Evolutionary conservation across 2,888 invertebrate species (phyloP).

Genomic region (Leptothorax acervorum): DNA sequence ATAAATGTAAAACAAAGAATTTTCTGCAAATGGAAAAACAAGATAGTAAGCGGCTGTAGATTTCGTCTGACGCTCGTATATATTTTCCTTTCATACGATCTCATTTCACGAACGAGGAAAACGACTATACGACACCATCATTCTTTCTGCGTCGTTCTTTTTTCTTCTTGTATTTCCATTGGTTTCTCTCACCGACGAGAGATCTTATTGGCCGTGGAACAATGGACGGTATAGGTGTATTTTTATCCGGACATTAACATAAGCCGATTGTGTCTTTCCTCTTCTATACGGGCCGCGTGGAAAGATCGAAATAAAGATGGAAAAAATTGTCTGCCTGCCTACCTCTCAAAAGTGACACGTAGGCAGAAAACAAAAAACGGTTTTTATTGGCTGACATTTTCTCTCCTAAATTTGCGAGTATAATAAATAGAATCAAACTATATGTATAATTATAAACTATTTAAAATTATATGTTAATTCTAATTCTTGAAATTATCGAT

Average conservation of each 20-base stretch:
- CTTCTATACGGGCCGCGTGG: slow-evolving; percentile 60
- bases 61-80: slow-evolving; percentile 27
- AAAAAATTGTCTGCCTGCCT: slow-evolving; percentile 43
- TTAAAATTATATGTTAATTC: background rate
- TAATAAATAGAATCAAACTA: background rate
- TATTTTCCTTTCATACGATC: slow-evolving; percentile 48
- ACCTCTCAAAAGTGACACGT: slow-evolving; percentile 55
- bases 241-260: slow-evolving; percentile 77
- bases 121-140: slow-evolving; percentile 42
- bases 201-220: slow-evolving; percentile 71
- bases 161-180: slow-evolving; percentile 59
- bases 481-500: background rate
- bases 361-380: slow-evolving; percentile 5
- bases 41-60: slow-evolving; percentile 24
- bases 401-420: background rate
- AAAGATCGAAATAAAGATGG: slow-evolving; percentile 29
- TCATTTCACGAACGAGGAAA: slow-evolving; percentile 50
- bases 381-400: slow-evolving; percentile 34
- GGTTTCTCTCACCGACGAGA: slow-evolving; percentile 56
- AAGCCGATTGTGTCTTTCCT: slow-evolving; percentile 75
- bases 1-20: background rate
- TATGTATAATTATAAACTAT: background rate
- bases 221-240: slow-evolving; percentile 75
- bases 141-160: slow-evolving; percentile 38
- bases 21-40: slow-evolving; percentile 27